Percentiles rank a stretch among this genome's conserved stretches.
Conservation (phyloP, 2,888 invertebrate genomes). For the Mongoloraphidia duomilia region DNA sequence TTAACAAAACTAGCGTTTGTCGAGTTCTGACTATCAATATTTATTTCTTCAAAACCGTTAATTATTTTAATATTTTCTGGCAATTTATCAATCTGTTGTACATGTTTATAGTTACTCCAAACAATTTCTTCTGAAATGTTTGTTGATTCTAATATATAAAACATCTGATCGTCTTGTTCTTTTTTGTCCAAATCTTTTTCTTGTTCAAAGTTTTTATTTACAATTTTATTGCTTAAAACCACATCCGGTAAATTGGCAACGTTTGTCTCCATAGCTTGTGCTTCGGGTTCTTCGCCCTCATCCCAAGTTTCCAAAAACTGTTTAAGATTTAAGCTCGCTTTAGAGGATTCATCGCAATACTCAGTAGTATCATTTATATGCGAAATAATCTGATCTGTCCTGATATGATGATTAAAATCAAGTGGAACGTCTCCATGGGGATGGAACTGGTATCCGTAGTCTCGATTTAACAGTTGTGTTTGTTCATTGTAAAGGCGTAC, state of each 20-base stretch:
- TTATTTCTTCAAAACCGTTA: background rate
- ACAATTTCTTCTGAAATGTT: constrained; percentile 3
- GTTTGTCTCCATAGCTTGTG: background rate
- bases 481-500: too few species aligned
- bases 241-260: constrained; percentile 5
- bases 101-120: constrained; percentile 4
- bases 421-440: too few species aligned
- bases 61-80: constrained; percentile 6
- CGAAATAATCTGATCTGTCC: too few species aligned
- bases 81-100: constrained; percentile 6
- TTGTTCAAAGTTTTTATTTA: background rate
- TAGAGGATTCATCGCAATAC: background rate
- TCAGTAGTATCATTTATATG: too few species aligned
- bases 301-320: constrained; percentile 5
- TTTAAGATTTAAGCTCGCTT: constrained; percentile 4
- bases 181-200: background rate
- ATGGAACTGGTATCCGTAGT: too few species aligned
- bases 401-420: too few species aligned
- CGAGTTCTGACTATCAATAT: background rate
- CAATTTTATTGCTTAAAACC: constrained; percentile 1
- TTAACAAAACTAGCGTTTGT: too few species aligned
- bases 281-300: constrained; percentile 3
- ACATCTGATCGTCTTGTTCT: background rate
- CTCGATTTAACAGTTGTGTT: too few species aligned
- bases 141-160: constrained; percentile 5